Evolutionary conservation across 2,888 invertebrate species (phyloP).

Genomic region (Callyntrura guangdongensis): DNA sequence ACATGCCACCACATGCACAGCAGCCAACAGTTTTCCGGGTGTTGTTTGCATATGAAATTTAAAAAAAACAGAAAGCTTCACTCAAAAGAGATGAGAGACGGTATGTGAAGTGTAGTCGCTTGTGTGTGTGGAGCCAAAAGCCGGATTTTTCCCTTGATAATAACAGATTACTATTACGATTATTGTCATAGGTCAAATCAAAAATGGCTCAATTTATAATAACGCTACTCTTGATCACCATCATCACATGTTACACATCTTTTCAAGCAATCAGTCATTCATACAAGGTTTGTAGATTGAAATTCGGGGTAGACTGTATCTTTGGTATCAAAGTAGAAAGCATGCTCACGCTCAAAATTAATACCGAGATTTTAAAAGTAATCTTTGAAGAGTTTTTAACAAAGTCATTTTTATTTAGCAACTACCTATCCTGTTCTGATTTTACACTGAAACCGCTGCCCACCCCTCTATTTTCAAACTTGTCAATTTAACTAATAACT

Average conservation of each 20-base stretch:
- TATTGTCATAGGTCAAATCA: constrained; percentile 55
- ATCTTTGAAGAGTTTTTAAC: no score
- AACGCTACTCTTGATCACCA: constrained; percentile 12
- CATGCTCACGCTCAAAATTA: no score
- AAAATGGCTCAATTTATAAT: constrained; percentile 53
- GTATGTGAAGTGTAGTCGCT: background rate
- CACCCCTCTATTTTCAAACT: background rate
- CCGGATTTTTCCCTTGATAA: constrained; percentile 35
- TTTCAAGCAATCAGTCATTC: no score
- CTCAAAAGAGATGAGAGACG: no score
- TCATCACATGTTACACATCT: no score
- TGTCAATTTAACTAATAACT: constrained; percentile 11
- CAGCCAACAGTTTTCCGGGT: constrained; percentile 21
- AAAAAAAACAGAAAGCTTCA: background rate
- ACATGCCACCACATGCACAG: constrained; percentile 7
- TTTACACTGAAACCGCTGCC: no score
- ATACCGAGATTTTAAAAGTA: no score
- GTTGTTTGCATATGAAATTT: background rate
- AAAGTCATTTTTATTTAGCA: no score
- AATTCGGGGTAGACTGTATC: no score
- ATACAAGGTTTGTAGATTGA: no score
- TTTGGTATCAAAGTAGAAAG: no score
- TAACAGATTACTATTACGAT: constrained; percentile 19
- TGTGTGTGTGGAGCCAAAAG: constrained; percentile 33
- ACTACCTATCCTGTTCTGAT: no score